These are phyloP conservation scores for Anomalospiza imberbis DNA, from an alignment of 2,797 vertebrate genomes.

Conservation along the genomic window DNA sequence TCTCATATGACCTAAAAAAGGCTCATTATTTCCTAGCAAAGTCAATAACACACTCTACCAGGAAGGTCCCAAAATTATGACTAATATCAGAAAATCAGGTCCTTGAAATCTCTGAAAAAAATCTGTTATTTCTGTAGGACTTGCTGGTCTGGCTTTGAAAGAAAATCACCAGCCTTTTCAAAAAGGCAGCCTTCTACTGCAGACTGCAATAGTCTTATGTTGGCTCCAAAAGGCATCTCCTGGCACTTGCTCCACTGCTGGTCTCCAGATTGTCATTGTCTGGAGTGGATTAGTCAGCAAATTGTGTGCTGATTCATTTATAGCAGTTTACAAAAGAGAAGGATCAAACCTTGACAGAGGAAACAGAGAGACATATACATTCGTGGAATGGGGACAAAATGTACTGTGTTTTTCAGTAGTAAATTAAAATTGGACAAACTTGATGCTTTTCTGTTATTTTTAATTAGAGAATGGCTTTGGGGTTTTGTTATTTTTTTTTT, in stretches of 20 bases:
- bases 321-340: not conserved
- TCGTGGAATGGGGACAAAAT: not conserved
- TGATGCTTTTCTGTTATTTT: not conserved
- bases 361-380: not conserved
- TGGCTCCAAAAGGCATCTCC: not conserved
- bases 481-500: not conserved
- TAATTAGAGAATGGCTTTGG: not conserved
- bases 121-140: not conserved
- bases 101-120: not conserved
- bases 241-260: not conserved
- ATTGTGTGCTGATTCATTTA: not conserved
- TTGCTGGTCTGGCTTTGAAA: not conserved
- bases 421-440: not conserved
- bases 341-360: not conserved
- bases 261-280: not conserved
- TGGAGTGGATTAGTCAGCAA: not conserved
- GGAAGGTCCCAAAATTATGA: not conserved
- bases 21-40: not conserved
- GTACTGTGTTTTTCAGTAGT: not conserved
- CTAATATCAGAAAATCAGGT: not conserved
- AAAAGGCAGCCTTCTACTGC: not conserved
- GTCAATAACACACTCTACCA: not conserved
- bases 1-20: not conserved
- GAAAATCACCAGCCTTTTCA: not conserved
- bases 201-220: not conserved